Percentiles rank a stretch among this genome's conserved stretches.
Evolutionary conservation across 2,113 vertebrate genomes (phyloP).

Genomic region (Protobothrops flavoviridis): DNA sequence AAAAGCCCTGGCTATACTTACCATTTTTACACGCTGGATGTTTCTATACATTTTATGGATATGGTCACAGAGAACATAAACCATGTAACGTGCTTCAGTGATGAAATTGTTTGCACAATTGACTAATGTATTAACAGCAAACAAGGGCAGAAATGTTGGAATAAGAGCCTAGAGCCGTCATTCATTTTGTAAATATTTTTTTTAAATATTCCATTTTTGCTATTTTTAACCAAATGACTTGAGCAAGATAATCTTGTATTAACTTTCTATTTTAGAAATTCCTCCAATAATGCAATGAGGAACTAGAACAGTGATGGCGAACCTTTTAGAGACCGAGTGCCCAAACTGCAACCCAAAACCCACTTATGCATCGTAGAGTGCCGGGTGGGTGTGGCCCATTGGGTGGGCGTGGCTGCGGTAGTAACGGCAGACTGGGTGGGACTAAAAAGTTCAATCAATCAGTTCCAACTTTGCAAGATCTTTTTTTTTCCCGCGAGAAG

Average conservation of each 20-base stretch:
- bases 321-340: too few species aligned
- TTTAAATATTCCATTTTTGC: neutral
- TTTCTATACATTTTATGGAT: neutral
- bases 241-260: slow-evolving; percentile 3
- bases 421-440: too few species aligned
- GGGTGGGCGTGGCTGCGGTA: too few species aligned
- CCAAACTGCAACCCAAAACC: too few species aligned
- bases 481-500: too few species aligned
- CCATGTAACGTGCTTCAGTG: neutral
- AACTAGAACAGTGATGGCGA: neutral
- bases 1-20: neutral
- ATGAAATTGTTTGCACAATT: neutral
- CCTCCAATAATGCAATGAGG: neutral
- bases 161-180: neutral
- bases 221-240: neutral
- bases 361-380: too few species aligned
- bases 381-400: too few species aligned
- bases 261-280: slow-evolving; percentile 1
- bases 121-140: neutral
- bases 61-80: neutral
- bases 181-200: neutral
- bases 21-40: neutral
- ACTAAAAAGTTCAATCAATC: too few species aligned
- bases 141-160: neutral
- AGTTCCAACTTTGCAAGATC: too few species aligned